Conservation (phyloP, 2,888 invertebrate genomes). For the Ditula angustiorana region DNA sequence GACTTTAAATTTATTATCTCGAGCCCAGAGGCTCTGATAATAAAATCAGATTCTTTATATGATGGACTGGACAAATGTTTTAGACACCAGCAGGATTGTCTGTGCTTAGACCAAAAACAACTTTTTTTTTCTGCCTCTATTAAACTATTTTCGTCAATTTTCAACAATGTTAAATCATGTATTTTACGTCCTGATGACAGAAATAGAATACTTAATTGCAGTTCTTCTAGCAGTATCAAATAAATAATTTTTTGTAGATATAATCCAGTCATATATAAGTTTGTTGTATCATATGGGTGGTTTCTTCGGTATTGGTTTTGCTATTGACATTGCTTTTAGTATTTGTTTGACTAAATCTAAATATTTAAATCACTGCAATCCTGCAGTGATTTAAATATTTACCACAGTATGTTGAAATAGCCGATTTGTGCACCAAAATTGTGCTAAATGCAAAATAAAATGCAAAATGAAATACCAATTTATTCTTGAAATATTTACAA, state of each 20-base stretch:
- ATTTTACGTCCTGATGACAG: constrained; percentile 40
- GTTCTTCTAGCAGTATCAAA: constrained; percentile 3
- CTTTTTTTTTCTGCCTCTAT: too few relatives aligned
- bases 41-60: background rate
- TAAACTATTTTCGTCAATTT: too few relatives aligned
- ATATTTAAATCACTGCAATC: too few relatives aligned
- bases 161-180: constrained; percentile 38
- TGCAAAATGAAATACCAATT: too few relatives aligned
- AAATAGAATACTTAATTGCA: constrained; percentile 35
- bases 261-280: constrained; percentile 19
- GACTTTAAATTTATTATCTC: background rate
- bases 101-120: background rate
- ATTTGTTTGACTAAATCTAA: constrained; percentile 28
- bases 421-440: too few relatives aligned
- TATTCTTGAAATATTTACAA: too few relatives aligned
- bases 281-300: background rate
- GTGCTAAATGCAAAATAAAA: constrained; percentile 19
- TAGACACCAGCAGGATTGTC: constrained; percentile 10
- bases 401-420: too few relatives aligned
- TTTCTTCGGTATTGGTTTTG: constrained; percentile 25
- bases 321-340: constrained; percentile 20
- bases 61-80: background rate
- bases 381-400: too few relatives aligned
- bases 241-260: too few relatives aligned
- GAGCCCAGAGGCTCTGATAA: background rate